Evolutionary conservation across 2,113 vertebrate species (phyloP), one percentile per base, ranked within the genome.

Genomic region (Sinocyclocheilus grahami): DNA sequence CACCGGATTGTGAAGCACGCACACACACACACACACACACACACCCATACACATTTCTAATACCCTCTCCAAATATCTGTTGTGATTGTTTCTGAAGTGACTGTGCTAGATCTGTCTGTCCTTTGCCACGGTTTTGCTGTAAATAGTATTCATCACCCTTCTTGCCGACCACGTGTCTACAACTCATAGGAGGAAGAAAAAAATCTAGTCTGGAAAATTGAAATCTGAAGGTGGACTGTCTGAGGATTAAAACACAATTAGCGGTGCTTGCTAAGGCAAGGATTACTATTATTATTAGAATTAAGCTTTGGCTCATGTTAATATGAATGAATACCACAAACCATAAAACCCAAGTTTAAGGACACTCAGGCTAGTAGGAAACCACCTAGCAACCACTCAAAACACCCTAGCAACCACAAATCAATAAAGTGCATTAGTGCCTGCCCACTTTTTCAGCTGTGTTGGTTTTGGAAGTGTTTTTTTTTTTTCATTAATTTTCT

Each of bases 21-120:
- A 58, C 81, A 46, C 42, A 46, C 42, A 46, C 46, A 55, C 27
- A 58, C 81, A 46, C 42, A 46, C 42, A 46, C 53, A 80, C 37
- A 20, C 53, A 55, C 53, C 6, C n/a, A 82, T 12, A 20, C 42
- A 60, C 78, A 24, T 42, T 81, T 81, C 58, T 46, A 42, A 13
- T 46, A 65, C 60, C 46, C 14, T 71, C 27, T 71, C 18, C 5
- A 53, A 71, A 71, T 83, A 67, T 71, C 81, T 53, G 27, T 20
- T 55, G 42, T 83, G 81, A 83, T 71, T 82, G 16, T 18, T 67
- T n/a, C 24, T 82, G 63, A 83, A 37, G 27, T 55, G 42, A 33
- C 65, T 83, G 63, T 71, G 24, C 80, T 69, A 82, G 13, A 82
- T 82, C 39, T 80, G 78, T 80, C 78, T 62, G 78, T 80, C 78